Conservation (phyloP, 1,140 invertebrate species). For the Andrena cerasifolii region DNA sequence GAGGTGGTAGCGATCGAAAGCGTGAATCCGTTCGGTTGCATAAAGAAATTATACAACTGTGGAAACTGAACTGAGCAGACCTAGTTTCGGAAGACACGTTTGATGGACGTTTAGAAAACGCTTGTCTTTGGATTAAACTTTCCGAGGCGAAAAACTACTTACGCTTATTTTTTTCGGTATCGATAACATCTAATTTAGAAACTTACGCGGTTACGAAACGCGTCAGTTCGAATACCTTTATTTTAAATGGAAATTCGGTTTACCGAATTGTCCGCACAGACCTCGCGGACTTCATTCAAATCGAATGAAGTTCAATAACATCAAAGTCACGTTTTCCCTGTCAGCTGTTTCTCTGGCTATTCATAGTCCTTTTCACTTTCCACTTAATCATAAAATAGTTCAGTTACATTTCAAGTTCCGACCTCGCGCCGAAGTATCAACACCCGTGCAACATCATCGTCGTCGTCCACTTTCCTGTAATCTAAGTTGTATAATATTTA, state of each 20-base stretch:
- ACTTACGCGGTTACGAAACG: no score
- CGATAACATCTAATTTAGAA: not conserved
- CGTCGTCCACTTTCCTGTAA: slow-evolving; percentile 1
- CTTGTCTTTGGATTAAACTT: not conserved
- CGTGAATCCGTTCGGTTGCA: slow-evolving; percentile 8
- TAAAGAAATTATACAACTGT: not conserved
- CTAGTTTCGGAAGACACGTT: not conserved
- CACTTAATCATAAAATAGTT: no score
- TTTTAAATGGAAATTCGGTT: no score
- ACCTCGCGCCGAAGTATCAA: not conserved
- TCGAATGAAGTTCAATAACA: no score
- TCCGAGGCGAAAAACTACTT: not conserved
- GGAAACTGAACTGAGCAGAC: not conserved
- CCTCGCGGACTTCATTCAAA: no score
- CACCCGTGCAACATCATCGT: not conserved
- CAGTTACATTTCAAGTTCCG: no score
- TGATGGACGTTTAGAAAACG: not conserved
- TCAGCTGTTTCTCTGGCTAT: no score
- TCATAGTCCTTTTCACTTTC: no score
- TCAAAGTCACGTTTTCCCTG: no score
- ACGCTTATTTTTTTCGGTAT: not conserved
- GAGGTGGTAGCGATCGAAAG: slow-evolving; percentile 21
- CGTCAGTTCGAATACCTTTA: no score
- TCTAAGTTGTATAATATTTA: slow-evolving; percentile 11
- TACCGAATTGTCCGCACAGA: no score